A percentile compares a stretch with the other conserved stretches of the same genome.
Evolutionary conservation across 2,797 vertebrate genomes (phyloP).

Genomic region (Characodon lateralis): DNA sequence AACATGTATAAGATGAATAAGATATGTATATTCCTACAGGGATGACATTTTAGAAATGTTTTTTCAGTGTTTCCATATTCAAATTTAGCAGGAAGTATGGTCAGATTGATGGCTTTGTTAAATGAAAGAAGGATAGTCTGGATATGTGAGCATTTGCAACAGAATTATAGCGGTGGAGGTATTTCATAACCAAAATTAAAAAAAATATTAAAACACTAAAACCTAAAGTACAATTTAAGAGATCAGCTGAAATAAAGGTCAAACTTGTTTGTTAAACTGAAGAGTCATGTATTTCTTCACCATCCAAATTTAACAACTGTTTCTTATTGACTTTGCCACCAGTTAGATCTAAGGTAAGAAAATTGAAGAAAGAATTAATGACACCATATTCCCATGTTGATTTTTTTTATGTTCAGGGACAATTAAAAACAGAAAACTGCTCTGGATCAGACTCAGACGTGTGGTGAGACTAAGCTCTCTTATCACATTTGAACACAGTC

Average conservation of each 20-base stretch:
- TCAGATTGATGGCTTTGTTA: not conserved
- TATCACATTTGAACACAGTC: not conserved
- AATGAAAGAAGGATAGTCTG: not conserved
- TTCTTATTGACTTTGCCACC: too few species aligned
- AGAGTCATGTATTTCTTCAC: not conserved
- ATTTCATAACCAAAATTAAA: not conserved
- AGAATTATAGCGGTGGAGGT: not conserved
- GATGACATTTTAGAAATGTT: conserved; percentile 3
- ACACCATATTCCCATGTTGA: too few species aligned
- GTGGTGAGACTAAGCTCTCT: not conserved
- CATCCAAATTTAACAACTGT: too few species aligned
- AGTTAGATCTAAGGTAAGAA: too few species aligned
- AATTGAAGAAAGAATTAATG: too few species aligned
- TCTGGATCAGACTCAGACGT: not conserved
- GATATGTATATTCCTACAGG: not conserved
- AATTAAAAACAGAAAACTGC: too few species aligned
- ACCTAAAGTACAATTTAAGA: not conserved
- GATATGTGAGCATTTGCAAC: not conserved
- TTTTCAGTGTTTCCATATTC: not conserved
- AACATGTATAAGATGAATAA: not conserved
- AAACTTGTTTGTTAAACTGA: not conserved
- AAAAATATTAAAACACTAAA: not conserved
- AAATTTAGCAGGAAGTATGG: not conserved
- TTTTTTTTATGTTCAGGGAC: too few species aligned
- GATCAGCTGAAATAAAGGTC: not conserved